These are phyloP conservation scores for Sphyrna mokarran DNA, from an alignment of 2,113 vertebrate species.

Conservation along the genomic window DNA sequence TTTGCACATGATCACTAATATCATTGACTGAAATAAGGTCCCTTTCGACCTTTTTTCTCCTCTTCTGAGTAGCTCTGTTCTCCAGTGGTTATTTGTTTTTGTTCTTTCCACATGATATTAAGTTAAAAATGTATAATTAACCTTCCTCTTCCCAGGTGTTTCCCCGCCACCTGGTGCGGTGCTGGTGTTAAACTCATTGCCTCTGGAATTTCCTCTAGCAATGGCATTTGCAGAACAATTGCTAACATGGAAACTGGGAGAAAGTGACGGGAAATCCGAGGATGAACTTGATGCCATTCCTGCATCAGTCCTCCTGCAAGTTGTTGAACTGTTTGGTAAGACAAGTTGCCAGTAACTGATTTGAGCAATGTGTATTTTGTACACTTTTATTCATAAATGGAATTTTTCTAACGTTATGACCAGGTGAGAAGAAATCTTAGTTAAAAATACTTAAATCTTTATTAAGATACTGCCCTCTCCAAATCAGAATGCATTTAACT, in stretches of 20 bases:
- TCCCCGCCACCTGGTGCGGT: constrained; percentile 89
- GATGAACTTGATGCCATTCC: constrained; percentile 85
- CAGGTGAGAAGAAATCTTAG: no score
- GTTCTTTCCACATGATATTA: background rate
- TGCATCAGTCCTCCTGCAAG: constrained; percentile 79
- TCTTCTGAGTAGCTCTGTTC: background rate
- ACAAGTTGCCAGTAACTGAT: background rate
- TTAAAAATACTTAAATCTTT: no score
- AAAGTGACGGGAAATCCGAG: constrained; percentile 68
- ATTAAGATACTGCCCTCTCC: no score
- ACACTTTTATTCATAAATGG: background rate
- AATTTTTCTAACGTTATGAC: background rate
- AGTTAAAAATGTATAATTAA: background rate
- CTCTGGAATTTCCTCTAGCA: constrained; percentile 87
- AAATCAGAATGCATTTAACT: no score
- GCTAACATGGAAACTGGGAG: constrained; percentile 79
- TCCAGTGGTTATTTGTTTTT: background rate
- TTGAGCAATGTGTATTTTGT: background rate
- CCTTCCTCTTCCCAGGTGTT: constrained; percentile 63
- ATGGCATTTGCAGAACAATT: constrained; percentile 93
- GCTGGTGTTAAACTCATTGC: constrained; percentile 84
- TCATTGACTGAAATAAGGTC: background rate
- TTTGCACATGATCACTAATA: background rate
- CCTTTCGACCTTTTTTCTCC: background rate
- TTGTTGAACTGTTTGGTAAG: constrained; percentile 87